Evolutionary conservation across 2,113 vertebrate species (phyloP).

Genomic region (Carassius auratus): DNA sequence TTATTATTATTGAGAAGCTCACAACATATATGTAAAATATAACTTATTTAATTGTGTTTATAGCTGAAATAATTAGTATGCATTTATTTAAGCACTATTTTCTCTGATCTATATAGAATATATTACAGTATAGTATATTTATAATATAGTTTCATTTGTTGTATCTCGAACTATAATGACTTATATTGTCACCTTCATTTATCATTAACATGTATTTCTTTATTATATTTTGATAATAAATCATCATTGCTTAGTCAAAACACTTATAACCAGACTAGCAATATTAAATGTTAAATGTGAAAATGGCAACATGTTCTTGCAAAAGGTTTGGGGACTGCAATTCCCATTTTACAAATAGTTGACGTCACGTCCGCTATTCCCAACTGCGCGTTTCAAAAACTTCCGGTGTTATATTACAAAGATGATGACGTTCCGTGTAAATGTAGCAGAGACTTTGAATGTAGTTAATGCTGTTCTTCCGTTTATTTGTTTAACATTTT

Average conservation of each 20-base stretch:
- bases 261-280: neutral
- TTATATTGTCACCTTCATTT: neutral
- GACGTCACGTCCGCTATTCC: conserved; percentile 40
- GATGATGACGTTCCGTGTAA: neutral
- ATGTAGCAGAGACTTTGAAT: no score
- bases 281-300: neutral
- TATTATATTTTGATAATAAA: neutral
- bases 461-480: neutral
- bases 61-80: neutral
- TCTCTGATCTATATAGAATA: neutral
- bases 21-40: neutral
- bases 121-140: neutral
- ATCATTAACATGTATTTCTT: neutral
- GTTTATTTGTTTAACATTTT: neutral
- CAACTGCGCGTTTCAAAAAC: neutral
- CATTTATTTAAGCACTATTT: neutral
- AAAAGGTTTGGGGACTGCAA: neutral
- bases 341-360: conserved; percentile 27
- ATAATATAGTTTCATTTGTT: neutral
- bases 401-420: conserved; percentile 27
- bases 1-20: no score
- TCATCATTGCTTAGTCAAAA: neutral
- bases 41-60: neutral
- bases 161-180: neutral
- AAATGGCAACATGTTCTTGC: neutral